A percentile compares a stretch with the other conserved stretches of the same genome.
Evolutionary conservation across 2,888 invertebrate genomes (phyloP).

Genomic region (Sericinus montela): DNA sequence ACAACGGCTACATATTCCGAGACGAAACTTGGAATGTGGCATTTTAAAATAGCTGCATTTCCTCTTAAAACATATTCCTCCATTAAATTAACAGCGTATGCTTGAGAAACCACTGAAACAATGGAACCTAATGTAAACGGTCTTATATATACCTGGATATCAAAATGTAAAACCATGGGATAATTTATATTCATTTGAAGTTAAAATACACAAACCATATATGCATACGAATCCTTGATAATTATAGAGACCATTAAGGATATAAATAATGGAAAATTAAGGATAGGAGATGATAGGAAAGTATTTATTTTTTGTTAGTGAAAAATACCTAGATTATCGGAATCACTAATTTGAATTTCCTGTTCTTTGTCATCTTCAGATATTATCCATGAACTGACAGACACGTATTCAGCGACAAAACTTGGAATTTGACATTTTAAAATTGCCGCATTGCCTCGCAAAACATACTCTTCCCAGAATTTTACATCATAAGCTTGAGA

Average conservation of each 20-base stretch:
- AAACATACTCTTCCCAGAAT: slow-evolving; percentile 95
- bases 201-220: no score
- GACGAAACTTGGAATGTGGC: slow-evolving; percentile 95
- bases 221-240: no score
- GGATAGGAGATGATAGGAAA: slow-evolving; percentile 14
- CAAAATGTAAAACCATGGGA: not conserved
- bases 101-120: slow-evolving; percentile 93
- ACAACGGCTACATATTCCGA: slow-evolving; percentile 92
- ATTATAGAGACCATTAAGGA: not conserved
- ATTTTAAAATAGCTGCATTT: slow-evolving; percentile 94
- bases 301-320: not conserved
- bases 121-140: slow-evolving; percentile 22
- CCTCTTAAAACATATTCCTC: slow-evolving; percentile 94
- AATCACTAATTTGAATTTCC: slow-evolving; percentile 57
- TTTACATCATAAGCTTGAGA: slow-evolving; percentile 93
- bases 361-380: slow-evolving; percentile 81
- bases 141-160: not conserved
- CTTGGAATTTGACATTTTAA: slow-evolving; percentile 96
- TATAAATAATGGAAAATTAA: not conserved
- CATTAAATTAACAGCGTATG: slow-evolving; percentile 94
- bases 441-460: slow-evolving; percentile 93
- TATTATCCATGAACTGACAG: slow-evolving; percentile 91
- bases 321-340: slow-evolving; percentile 54
- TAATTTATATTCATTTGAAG: no score
- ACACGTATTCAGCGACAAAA: slow-evolving; percentile 94